phyloP scores from a whole-genome alignment of 2,113 vertebrate species.

The Corynorhinus townsendii region DNA sequence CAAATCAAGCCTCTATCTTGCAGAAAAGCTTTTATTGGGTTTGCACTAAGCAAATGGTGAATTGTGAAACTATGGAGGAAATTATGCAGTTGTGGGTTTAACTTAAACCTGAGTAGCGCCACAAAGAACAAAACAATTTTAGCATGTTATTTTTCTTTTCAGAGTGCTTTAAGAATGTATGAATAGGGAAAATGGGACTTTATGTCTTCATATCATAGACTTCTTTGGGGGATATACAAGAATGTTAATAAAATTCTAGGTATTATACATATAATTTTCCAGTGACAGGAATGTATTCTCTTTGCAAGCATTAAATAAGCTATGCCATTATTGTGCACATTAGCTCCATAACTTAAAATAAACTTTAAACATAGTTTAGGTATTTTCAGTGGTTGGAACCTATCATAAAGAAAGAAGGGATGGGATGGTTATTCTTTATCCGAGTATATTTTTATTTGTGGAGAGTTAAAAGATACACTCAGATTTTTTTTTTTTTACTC shows the following conservation, averaged over 20 bases:
- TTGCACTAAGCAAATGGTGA: not conserved
- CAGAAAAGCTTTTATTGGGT: not conserved
- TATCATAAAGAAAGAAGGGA: not conserved
- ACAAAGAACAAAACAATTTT: conserved; percentile 28
- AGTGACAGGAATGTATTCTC: not conserved
- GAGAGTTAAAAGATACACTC: not conserved
- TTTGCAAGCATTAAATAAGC: conserved; percentile 16
- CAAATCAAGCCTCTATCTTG: not conserved
- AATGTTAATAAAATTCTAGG: conserved; percentile 34
- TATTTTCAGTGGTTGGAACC: not conserved
- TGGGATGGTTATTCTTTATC: not conserved
- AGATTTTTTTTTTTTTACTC: not conserved
- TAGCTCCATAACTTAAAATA: conserved; percentile 29
- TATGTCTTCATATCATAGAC: not conserved
- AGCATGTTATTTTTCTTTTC: conserved; percentile 36
- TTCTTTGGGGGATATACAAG: conserved; percentile 10
- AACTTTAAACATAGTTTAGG: not conserved
- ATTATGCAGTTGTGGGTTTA: not conserved
- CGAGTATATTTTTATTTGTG: not conserved
- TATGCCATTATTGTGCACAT: not conserved
- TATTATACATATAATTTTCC: conserved; percentile 7
- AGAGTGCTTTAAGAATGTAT: not conserved
- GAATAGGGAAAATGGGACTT: conserved; percentile 8
- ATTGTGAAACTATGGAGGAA: not conserved
- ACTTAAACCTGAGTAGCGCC: not conserved